Conservation (phyloP, 1,140 invertebrate genomes). For the Mamestra configurata region DNA sequence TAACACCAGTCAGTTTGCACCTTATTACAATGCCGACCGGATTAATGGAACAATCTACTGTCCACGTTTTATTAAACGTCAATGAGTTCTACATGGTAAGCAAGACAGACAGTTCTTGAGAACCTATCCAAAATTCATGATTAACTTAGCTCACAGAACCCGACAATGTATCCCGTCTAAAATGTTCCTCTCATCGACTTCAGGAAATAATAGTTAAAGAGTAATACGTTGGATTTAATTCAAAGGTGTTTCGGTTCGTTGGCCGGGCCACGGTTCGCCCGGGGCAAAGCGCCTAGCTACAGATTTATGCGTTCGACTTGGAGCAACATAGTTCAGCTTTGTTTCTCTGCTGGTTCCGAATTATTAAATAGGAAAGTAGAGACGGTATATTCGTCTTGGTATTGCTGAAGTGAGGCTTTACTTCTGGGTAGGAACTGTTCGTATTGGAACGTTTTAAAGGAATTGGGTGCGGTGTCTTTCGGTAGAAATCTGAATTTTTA, state of each 20-base stretch:
- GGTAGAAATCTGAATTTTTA: too few species aligned
- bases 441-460: neutral
- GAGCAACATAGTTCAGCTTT: slow-evolving; percentile 47
- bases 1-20: too few species aligned
- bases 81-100: too few species aligned
- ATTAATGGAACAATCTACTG: too few species aligned
- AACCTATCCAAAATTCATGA: too few species aligned
- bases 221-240: slow-evolving; percentile 42
- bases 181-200: neutral
- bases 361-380: slow-evolving; percentile 43
- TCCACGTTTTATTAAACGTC: too few species aligned
- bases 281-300: slow-evolving; percentile 47
- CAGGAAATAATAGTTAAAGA: slow-evolving; percentile 44
- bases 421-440: neutral
- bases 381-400: neutral
- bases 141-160: neutral
- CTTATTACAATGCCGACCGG: too few species aligned
- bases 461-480: too few species aligned
- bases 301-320: slow-evolving; percentile 60
- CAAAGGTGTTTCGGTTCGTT: slow-evolving; percentile 53
- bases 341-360: slow-evolving; percentile 49
- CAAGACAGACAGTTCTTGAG: too few species aligned
- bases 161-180: neutral
- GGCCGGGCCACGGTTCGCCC: slow-evolving; percentile 40
- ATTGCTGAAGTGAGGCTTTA: neutral